phyloP scores from a whole-genome alignment of 2,113 vertebrate genomes.

The Oryzias woworae region DNA sequence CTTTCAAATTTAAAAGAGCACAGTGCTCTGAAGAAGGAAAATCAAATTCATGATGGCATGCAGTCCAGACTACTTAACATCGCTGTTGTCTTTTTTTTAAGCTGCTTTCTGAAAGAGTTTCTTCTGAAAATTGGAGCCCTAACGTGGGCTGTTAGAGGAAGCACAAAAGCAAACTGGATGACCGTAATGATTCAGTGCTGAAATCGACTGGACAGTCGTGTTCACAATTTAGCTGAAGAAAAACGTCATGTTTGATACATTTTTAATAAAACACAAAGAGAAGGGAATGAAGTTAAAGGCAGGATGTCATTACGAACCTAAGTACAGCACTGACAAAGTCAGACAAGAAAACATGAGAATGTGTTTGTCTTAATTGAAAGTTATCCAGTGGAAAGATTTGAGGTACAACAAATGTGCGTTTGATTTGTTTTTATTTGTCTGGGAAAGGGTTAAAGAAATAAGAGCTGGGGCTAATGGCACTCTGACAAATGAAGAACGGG shows the following conservation, averaged over 20 bases:
- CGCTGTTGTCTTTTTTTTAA: constrained; percentile 1
- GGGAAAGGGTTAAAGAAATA: constrained; percentile 83
- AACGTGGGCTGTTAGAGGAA: constrained; percentile 48
- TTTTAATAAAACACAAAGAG: constrained; percentile 16
- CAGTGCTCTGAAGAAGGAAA: constrained; percentile 11
- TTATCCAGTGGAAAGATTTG: constrained; percentile 37
- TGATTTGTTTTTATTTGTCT: constrained; percentile 81
- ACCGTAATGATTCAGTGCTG: constrained; percentile 30
- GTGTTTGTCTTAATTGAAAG: constrained; percentile 64
- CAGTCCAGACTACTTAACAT: constrained; percentile 30
- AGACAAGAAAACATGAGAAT: constrained; percentile 4
- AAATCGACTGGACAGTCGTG: constrained; percentile 33
- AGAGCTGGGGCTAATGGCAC: constrained; percentile 76
- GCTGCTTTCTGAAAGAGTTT: constrained; percentile 4
- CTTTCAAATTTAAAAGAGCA: constrained; percentile 41
- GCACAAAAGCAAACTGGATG: constrained; percentile 35
- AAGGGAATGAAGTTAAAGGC: neutral
- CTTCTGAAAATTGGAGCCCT: constrained; percentile 13
- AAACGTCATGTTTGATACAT: constrained; percentile 5
- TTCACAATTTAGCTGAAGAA: constrained; percentile 1
- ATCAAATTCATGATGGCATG: constrained; percentile 30
- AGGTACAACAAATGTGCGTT: constrained; percentile 74
- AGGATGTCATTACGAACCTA: constrained; percentile 4
- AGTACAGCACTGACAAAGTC: constrained; percentile 13
- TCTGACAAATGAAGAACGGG: constrained; percentile 82